Conservation (phyloP, 2,113 vertebrate genomes). For the Tenebrosternarchus preto region DNA sequence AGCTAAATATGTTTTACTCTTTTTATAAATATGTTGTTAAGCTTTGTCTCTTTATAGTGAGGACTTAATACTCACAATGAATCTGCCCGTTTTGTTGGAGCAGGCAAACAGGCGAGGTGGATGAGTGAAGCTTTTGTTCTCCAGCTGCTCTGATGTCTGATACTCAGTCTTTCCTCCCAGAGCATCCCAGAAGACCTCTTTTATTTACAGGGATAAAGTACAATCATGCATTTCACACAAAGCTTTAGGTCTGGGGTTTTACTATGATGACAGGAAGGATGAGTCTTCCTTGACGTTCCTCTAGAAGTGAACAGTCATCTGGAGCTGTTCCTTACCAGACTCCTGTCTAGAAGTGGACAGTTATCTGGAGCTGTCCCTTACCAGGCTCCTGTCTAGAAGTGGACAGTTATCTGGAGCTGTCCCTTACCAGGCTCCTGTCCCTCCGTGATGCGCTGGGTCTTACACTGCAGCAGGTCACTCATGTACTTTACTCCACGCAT, state of each 20-base stretch:
- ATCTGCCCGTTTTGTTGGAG: conserved; percentile 90
- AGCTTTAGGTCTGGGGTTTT: background rate
- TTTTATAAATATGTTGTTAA: background rate
- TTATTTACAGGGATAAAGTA: conserved; percentile 20
- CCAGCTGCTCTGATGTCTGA: conserved; percentile 82
- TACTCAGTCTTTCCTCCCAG: conserved; percentile 84
- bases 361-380: too few species aligned
- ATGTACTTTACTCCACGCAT: conserved; percentile 79
- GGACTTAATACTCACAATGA: conserved; percentile 76
- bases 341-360: too few species aligned
- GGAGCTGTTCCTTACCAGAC: too few species aligned
- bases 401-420: background rate
- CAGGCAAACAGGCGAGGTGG: conserved; percentile 85
- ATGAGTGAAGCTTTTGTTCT: conserved; percentile 70
- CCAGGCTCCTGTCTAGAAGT: background rate
- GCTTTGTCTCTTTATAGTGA: background rate
- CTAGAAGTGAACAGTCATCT: too few species aligned
- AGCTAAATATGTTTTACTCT: background rate
- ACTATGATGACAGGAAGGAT: background rate
- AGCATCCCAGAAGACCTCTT: conserved; percentile 84
- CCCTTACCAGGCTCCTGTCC: conserved; percentile 79
- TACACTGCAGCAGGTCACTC: conserved; percentile 74
- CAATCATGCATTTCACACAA: background rate
- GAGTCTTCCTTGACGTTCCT: too few species aligned
- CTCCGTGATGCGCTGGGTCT: conserved; percentile 70